Conservation (phyloP, 2,113 vertebrate genomes). For the Aviceda subcristata region DNA sequence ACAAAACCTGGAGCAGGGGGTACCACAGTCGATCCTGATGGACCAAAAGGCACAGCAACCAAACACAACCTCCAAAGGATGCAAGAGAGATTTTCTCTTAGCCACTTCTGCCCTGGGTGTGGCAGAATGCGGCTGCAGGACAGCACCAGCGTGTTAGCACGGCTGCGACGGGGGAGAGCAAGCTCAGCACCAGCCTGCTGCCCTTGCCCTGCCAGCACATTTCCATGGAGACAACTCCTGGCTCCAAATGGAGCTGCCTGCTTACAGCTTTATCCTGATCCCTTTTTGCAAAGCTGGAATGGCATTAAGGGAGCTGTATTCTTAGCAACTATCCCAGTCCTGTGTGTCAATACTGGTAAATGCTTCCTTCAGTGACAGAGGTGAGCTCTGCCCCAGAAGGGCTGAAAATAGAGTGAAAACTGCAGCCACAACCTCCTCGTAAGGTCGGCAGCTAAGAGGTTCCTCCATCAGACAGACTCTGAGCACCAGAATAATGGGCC, state of each 20-base stretch:
- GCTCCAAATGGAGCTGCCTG: background rate
- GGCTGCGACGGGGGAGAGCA: background rate
- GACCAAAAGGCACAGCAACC: background rate
- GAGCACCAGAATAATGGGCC: background rate
- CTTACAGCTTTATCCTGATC: background rate
- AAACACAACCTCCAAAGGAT: background rate
- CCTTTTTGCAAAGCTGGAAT: background rate
- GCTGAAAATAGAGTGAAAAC: background rate
- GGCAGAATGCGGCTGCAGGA: background rate
- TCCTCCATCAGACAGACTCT: background rate
- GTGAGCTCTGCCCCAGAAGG: background rate
- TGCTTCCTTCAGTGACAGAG: background rate
- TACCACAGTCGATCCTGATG: rapidly evolving
- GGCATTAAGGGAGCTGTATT: background rate
- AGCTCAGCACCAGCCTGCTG: background rate
- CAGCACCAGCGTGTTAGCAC: background rate
- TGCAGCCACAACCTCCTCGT: background rate
- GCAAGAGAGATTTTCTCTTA: background rate
- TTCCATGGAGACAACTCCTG: constrained; percentile 4
- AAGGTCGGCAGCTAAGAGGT: background rate
- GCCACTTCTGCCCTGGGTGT: rapidly evolving
- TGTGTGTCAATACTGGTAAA: background rate
- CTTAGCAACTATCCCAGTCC: background rate
- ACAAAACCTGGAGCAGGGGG: background rate
- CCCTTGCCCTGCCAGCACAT: background rate